A percentile compares a stretch with the other conserved stretches of the same genome.
phyloP scores from a whole-genome alignment of 2,888 invertebrate species.

The Baccha elongata region DNA sequence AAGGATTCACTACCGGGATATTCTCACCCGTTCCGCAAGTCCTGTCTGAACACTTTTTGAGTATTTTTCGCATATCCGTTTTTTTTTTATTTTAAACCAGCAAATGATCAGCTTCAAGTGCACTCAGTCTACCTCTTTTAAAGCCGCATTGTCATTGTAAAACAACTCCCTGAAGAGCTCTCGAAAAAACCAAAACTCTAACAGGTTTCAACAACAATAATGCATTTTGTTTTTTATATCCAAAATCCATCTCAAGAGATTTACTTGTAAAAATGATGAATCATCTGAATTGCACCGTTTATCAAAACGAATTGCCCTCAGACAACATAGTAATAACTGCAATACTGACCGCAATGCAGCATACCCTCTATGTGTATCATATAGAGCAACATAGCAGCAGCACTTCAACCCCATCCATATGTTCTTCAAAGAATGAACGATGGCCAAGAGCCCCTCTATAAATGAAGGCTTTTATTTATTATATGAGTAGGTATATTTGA shows the following conservation, averaged over 20 bases:
- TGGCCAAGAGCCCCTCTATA: conserved; percentile 17
- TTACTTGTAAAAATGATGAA: conserved; percentile 69
- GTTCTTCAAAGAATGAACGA: conserved; percentile 38
- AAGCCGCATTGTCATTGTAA: conserved; percentile 8
- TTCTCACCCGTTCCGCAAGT: no score
- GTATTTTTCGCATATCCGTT: no score
- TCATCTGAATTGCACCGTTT: conserved; percentile 77
- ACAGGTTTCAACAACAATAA: conserved; percentile 26
- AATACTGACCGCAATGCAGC: conserved; percentile 74
- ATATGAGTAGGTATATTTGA: conserved; percentile 13
- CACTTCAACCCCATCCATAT: conserved; percentile 46
- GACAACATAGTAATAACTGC: conserved; percentile 70
- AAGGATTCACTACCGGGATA: no score
- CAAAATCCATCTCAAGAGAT: conserved; percentile 55
- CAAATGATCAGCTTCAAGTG: no score
- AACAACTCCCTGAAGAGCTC: conserved; percentile 21
- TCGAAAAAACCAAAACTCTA: conserved; percentile 9
- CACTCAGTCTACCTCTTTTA: not conserved
- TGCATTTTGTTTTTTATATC: not conserved
- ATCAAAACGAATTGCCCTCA: conserved; percentile 74
- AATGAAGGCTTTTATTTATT: conserved; percentile 62
- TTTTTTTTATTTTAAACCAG: no score
- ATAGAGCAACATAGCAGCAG: conserved; percentile 29
- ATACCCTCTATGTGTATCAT: not conserved
- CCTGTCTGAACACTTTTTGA: no score